phyloP scores from a whole-genome alignment of 1,140 invertebrate species.

The Drosophila willistoni region DNA sequence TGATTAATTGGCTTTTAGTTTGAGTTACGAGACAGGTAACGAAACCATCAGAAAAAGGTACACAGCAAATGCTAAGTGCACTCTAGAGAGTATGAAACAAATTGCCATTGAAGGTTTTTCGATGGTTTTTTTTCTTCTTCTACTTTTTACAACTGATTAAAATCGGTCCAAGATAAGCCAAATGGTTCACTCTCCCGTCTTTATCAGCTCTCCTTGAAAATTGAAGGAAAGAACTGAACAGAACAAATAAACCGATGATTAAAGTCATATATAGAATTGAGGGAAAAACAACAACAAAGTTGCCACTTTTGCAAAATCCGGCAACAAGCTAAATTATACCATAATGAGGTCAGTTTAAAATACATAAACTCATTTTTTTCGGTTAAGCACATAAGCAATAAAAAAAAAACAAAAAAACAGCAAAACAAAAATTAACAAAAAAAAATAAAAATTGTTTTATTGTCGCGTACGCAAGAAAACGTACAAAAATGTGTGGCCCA shows the following conservation, averaged over 20 bases:
- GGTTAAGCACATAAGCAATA: slow-evolving; percentile 47
- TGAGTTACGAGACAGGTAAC: slow-evolving; percentile 26
- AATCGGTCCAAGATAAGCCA: slow-evolving; percentile 14
- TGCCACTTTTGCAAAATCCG: slow-evolving; percentile 7
- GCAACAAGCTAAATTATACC: not conserved
- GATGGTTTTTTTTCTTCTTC: not conserved
- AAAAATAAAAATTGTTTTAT: slow-evolving; percentile 54
- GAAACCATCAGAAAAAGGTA: not conserved
- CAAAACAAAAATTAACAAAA: slow-evolving; percentile 25
- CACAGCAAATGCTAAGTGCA: not conserved
- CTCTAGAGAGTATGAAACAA: not conserved
- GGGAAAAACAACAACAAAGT: slow-evolving; percentile 15
- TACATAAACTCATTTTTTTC: slow-evolving; percentile 46
- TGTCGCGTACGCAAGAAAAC: slow-evolving; percentile 61
- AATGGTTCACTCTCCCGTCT: not conserved
- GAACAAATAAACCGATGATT: not conserved
- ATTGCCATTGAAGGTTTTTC: not conserved
- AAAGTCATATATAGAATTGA: not conserved
- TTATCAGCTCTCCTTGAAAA: slow-evolving; percentile 20
- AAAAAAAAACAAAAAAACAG: slow-evolving; percentile 37
- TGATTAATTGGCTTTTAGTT: slow-evolving; percentile 38
- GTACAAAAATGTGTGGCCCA: slow-evolving; percentile 61
- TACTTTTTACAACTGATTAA: slow-evolving; percentile 7
- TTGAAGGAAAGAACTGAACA: not conserved
- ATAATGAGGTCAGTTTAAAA: slow-evolving; percentile 43